Percentiles rank a stretch among this genome's conserved stretches.
phyloP scores from a whole-genome alignment of 2,888 invertebrate species.

The Torymus auratus region DNA sequence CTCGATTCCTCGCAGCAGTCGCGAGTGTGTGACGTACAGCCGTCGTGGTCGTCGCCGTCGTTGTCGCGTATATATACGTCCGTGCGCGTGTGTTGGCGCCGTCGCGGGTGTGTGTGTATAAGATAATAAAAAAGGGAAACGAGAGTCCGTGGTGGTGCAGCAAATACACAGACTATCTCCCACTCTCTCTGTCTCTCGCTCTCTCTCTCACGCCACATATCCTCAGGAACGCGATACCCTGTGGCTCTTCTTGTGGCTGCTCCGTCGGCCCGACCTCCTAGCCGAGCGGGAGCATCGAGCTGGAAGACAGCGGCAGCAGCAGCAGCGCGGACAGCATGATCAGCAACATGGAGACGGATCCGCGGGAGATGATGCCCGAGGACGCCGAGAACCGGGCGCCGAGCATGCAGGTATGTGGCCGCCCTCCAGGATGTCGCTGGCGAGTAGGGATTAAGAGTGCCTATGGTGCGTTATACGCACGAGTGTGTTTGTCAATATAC shows the following conservation, averaged over 20 bases:
- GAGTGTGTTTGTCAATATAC: too few species aligned
- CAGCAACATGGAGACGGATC: constrained; percentile 89
- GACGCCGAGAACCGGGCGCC: constrained; percentile 80
- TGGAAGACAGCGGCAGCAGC: too few species aligned
- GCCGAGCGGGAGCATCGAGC: neutral
- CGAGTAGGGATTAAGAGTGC: too few species aligned
- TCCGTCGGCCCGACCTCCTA: constrained; percentile 35
- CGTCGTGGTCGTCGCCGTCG: too few species aligned
- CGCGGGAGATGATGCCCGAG: constrained; percentile 86
- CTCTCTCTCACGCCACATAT: too few species aligned
- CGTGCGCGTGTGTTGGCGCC: neutral
- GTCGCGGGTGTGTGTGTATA: neutral
- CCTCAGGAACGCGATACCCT: neutral
- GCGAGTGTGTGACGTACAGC: too few species aligned
- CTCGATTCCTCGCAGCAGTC: constrained; percentile 23
- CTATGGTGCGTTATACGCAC: too few species aligned
- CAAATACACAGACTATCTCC: too few species aligned
- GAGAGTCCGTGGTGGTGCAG: too few species aligned
- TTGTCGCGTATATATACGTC: neutral
- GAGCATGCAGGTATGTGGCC: constrained; percentile 81
- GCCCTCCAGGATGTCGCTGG: neutral
- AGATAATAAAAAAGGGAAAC: too few species aligned
- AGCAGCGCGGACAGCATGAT: constrained; percentile 77
- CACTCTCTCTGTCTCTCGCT: too few species aligned
- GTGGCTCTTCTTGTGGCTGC: constrained; percentile 52